Conservation (phyloP, 2,888 invertebrate genomes). For the Seira ritae region DNA sequence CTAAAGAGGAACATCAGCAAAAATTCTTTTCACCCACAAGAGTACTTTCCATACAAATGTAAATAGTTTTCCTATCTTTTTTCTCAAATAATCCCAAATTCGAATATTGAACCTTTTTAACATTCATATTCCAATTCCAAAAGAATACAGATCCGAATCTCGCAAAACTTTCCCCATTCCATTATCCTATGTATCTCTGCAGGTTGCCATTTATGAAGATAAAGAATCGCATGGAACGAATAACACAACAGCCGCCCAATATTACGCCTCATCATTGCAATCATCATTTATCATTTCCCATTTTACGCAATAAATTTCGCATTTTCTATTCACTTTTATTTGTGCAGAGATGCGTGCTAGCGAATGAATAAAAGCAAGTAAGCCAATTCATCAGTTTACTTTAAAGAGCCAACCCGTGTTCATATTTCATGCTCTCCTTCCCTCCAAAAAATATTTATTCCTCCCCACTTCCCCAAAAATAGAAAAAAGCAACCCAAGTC, state of each 20-base stretch:
- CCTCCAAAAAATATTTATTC: constrained; percentile 4
- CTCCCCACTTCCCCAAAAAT: neutral
- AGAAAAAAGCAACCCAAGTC: constrained; percentile 13
- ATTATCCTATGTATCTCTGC: no score
- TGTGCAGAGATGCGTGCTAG: constrained; percentile 5
- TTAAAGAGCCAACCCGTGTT: neutral
- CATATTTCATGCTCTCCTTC: constrained; percentile 16
- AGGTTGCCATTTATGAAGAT: neutral
- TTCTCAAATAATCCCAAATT: no score
- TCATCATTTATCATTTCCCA: neutral
- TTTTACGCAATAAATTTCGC: constrained; percentile 12
- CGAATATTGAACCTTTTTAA: no score
- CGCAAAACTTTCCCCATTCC: neutral
- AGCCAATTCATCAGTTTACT: constrained; percentile 18
- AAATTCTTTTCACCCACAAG: no score
- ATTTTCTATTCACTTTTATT: neutral
- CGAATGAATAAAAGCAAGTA: no score
- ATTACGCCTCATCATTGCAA: neutral
- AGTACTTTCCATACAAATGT: no score
- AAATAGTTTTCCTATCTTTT: no score
- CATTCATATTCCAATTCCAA: no score
- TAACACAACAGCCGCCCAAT: no score
- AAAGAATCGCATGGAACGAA: no score
- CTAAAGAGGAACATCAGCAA: no score
- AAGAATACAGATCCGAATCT: no score